Conservation (phyloP, 2,113 vertebrate species). For the Setophaga coronata region DNA sequence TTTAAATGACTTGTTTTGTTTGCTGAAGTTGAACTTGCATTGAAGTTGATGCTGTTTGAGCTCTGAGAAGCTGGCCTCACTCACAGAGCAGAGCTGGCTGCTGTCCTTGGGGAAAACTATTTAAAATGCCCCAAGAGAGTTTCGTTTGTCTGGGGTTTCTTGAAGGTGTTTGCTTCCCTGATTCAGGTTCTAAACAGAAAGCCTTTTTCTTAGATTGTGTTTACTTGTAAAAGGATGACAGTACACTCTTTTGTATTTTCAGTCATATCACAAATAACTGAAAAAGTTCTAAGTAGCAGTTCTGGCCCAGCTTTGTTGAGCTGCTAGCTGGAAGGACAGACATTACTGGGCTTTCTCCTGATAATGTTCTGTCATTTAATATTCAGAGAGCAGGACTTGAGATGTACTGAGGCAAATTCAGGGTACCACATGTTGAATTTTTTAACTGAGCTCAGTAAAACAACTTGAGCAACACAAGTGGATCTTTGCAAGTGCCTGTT, state of each 20-base stretch:
- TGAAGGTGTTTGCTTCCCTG: neutral
- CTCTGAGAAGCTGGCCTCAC: neutral
- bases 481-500: neutral
- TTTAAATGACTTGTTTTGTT: neutral
- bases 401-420: neutral
- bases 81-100: neutral
- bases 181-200: neutral
- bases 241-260: neutral
- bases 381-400: neutral
- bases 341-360: neutral
- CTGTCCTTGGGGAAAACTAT: neutral
- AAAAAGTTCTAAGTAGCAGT: neutral
- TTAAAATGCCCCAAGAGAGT: neutral
- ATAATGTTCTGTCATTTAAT: neutral
- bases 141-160: neutral
- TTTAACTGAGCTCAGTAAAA: neutral
- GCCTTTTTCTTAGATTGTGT: accelerated
- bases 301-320: neutral
- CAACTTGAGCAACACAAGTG: neutral
- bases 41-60: neutral
- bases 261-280: accelerated
- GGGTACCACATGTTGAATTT: neutral
- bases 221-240: neutral
- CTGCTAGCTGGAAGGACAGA: neutral
- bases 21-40: neutral